These are phyloP conservation scores for Chiloscyllium punctatum DNA, from an alignment of 2,797 vertebrate genomes.

Conservation along the genomic window DNA sequence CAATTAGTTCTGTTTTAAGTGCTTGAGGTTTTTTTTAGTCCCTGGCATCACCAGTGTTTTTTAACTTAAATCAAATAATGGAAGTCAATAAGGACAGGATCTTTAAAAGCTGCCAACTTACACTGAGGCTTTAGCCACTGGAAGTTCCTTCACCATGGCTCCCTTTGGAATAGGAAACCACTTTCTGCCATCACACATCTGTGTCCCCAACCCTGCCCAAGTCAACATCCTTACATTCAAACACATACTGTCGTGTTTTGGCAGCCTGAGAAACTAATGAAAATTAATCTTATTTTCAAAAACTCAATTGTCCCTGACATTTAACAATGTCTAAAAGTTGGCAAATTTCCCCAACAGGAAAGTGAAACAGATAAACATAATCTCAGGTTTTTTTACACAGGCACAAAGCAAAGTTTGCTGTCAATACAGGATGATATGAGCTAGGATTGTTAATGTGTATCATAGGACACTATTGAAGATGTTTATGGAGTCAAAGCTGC, in stretches of 20 bases:
- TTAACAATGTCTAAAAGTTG: background rate
- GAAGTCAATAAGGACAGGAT: background rate
- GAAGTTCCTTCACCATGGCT: background rate
- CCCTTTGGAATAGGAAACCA: background rate
- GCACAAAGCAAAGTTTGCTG: background rate
- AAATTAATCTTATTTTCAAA: background rate
- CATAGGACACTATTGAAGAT: background rate
- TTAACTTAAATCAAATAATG: background rate
- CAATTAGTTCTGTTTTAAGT: background rate
- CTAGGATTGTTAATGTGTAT: background rate
- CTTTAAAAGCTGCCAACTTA: background rate
- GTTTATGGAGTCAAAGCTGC: background rate
- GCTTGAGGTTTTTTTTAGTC: background rate
- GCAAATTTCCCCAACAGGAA: background rate
- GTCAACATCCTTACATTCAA: background rate
- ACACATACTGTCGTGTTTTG: background rate
- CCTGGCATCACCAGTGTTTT: constrained; percentile 3
- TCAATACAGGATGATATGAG: background rate
- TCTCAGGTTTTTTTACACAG: background rate
- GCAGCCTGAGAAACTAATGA: constrained; percentile 27
- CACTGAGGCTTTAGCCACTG: background rate
- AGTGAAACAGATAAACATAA: background rate
- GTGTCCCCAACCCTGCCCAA: background rate
- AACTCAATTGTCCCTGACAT: background rate
- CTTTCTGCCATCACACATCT: background rate